These are phyloP conservation scores for Monarcha castaneiventris DNA, from an alignment of 2,113 vertebrate genomes.

Conservation along the genomic window DNA sequence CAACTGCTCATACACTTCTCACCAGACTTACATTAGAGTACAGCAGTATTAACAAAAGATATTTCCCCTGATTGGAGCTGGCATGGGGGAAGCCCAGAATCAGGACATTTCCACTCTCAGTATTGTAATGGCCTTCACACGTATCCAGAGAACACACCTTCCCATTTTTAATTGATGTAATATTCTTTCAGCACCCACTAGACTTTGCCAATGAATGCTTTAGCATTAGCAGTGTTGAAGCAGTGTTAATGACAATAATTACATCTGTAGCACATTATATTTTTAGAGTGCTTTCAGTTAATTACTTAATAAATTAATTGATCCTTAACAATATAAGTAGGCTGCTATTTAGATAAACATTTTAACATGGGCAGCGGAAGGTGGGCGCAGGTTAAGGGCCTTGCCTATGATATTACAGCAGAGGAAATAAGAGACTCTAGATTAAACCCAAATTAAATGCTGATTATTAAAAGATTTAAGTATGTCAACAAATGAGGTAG, in stretches of 20 bases:
- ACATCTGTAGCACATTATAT: background rate
- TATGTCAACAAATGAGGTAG: background rate
- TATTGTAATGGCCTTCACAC: rapidly evolving
- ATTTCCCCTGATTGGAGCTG: background rate
- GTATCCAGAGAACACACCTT: background rate
- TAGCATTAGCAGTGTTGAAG: background rate
- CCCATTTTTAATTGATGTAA: background rate
- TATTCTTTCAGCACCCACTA: background rate
- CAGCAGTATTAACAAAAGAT: rapidly evolving
- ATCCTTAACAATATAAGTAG: constrained; percentile 1
- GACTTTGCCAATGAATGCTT: background rate
- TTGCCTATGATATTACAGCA: background rate
- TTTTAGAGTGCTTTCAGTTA: background rate
- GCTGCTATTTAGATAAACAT: background rate
- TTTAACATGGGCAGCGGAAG: background rate
- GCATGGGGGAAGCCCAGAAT: background rate
- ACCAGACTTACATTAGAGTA: background rate
- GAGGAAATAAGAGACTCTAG: background rate
- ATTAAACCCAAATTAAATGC: background rate
- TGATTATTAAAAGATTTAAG: background rate
- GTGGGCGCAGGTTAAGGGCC: background rate
- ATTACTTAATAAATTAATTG: background rate
- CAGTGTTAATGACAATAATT: background rate
- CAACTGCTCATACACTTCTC: background rate
- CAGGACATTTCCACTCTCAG: background rate